phyloP scores from a whole-genome alignment of 2,113 vertebrate genomes.

The Psilopogon haemacephalus region DNA sequence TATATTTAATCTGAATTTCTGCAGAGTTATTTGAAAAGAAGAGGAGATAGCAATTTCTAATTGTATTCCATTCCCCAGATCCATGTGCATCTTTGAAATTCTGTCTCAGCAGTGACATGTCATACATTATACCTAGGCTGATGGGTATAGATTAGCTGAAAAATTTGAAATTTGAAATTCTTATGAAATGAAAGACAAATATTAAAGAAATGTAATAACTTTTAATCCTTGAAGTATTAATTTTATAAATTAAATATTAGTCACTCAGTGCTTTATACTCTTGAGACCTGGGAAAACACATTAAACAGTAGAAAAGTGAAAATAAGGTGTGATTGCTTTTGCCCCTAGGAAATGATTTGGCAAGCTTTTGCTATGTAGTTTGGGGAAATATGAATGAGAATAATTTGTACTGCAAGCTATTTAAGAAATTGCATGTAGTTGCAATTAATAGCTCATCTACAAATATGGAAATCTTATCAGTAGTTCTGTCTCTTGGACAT shows the following conservation, averaged over 20 bases:
- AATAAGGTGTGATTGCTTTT: neutral
- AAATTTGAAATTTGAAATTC: neutral
- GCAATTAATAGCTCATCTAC: neutral
- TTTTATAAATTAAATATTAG: neutral
- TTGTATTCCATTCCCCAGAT: neutral
- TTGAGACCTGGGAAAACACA: neutral
- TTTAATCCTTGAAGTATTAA: neutral
- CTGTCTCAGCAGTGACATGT: neutral
- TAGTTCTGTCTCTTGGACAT: neutral
- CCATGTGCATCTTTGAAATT: neutral
- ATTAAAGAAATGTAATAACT: neutral
- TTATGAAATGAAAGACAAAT: neutral
- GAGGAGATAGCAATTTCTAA: neutral
- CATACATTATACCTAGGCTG: neutral
- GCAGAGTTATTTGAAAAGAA: neutral
- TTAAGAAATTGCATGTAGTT: neutral
- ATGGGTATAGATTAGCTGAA: neutral
- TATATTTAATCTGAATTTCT: neutral
- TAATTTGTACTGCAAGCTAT: neutral
- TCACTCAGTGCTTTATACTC: neutral
- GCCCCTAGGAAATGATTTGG: neutral
- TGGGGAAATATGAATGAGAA: neutral
- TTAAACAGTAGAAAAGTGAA: neutral
- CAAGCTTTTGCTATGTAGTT: neutral
- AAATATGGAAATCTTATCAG: neutral